phyloP scores from a whole-genome alignment of 2,797 vertebrate genomes.

The Tapirus indicus region DNA sequence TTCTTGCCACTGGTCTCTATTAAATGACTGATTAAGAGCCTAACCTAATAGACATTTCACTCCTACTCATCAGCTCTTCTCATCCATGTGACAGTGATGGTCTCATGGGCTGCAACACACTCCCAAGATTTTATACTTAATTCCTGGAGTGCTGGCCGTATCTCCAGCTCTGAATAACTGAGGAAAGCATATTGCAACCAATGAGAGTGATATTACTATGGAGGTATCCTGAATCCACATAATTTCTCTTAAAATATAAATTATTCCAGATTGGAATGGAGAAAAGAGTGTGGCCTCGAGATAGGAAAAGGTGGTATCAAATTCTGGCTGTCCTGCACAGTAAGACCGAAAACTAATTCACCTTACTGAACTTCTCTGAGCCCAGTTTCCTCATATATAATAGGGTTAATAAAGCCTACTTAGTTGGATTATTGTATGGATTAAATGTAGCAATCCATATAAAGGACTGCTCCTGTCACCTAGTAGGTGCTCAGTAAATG shows the following conservation, averaged over 20 bases:
- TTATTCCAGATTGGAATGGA: not conserved
- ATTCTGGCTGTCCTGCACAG: not conserved
- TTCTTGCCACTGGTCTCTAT: constrained; percentile 2
- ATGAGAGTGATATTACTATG: not conserved
- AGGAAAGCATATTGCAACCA: not conserved
- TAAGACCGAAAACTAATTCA: not conserved
- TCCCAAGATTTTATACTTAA: not conserved
- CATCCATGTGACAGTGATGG: not conserved
- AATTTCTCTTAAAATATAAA: constrained; percentile 53
- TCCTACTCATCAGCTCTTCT: not conserved
- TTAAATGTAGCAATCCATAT: not conserved
- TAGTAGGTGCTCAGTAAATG: not conserved
- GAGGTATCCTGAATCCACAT: not conserved
- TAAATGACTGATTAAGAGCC: constrained; percentile 44
- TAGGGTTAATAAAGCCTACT: not conserved
- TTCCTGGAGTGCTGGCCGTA: not conserved
- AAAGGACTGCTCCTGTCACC: constrained; percentile 10
- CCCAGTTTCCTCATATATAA: not conserved
- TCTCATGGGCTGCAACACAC: not conserved
- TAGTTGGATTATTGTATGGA: not conserved
- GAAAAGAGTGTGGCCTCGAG: not conserved
- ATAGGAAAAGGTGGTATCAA: not conserved
- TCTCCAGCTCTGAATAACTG: not conserved
- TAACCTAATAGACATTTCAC: not conserved
- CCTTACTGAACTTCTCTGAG: not conserved